These are phyloP conservation scores for Eumaeus atala DNA, from an alignment of 1,140 invertebrate species.

Conservation along the genomic window DNA sequence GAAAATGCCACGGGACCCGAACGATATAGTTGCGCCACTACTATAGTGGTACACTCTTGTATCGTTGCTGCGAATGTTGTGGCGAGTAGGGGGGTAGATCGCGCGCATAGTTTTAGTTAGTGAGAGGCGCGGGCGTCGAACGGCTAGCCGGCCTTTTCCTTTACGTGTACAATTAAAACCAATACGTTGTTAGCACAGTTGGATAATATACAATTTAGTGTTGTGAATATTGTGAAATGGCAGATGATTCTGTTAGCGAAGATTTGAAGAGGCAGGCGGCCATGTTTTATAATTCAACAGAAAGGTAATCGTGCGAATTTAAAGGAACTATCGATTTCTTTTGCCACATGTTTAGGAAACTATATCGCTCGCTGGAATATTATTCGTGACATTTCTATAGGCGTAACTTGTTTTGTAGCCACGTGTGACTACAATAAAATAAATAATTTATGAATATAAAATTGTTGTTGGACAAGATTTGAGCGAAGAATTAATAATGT, in stretches of 20 bases:
- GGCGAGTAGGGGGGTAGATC: slow-evolving; percentile 33
- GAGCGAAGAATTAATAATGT: not conserved
- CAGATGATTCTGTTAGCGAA: slow-evolving; percentile 53
- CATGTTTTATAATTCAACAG: slow-evolving; percentile 62
- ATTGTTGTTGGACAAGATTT: slow-evolving; percentile 3
- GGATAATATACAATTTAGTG: slow-evolving; percentile 24
- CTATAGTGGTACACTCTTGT: slow-evolving; percentile 11
- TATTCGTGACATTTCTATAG: slow-evolving; percentile 1
- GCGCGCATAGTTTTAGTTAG: slow-evolving; percentile 40
- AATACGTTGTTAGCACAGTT: slow-evolving; percentile 10
- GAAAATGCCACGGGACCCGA: no score
- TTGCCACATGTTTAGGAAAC: slow-evolving; percentile 16
- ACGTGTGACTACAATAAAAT: not conserved
- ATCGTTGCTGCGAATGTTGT: slow-evolving; percentile 20
- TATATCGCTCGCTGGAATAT: not conserved
- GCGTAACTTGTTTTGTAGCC: not conserved
- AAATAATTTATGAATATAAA: not conserved
- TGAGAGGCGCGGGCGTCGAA: slow-evolving; percentile 62
- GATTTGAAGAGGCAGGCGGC: slow-evolving; percentile 62
- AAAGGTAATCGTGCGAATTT: slow-evolving; percentile 53
- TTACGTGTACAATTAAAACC: slow-evolving; percentile 2
- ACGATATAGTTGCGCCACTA: no score
- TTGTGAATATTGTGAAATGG: slow-evolving; percentile 42
- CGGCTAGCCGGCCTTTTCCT: slow-evolving; percentile 39
- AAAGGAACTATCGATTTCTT: not conserved